Evolutionary conservation across 2,113 vertebrate species (phyloP).

Genomic region (Barbus barbus): DNA sequence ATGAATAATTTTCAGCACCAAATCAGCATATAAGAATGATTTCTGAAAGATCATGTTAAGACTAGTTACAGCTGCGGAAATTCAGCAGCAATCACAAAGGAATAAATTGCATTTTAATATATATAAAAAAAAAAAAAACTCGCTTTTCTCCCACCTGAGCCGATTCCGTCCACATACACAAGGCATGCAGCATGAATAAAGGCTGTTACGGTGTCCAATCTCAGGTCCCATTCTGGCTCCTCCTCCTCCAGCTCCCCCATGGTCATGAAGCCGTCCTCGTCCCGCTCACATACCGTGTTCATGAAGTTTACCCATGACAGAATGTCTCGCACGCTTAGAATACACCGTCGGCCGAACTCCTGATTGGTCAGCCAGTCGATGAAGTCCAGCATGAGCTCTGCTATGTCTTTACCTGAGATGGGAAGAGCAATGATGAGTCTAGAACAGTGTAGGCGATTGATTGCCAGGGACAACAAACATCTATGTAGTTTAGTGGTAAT

Average conservation of each 20-base stretch:
- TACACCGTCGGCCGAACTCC: slow-evolving; percentile 89
- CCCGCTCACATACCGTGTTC: slow-evolving; percentile 79
- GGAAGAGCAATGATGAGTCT: background rate
- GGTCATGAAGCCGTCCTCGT: slow-evolving; percentile 66
- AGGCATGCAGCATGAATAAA: slow-evolving; percentile 94
- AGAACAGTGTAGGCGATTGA: background rate
- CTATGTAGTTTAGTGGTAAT: background rate
- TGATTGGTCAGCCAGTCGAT: slow-evolving; percentile 89
- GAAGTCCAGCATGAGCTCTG: slow-evolving; percentile 93
- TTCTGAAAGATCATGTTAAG: too few relatives aligned
- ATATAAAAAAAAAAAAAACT: background rate
- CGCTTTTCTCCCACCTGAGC: slow-evolving; percentile 81
- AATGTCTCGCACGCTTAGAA: slow-evolving; percentile 89
- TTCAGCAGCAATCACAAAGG: too few relatives aligned
- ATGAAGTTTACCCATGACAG: slow-evolving; percentile 95
- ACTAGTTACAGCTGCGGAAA: too few relatives aligned
- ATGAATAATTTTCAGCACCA: background rate
- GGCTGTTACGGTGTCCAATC: slow-evolving; percentile 77
- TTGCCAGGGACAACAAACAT: background rate
- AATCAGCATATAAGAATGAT: background rate
- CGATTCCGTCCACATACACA: slow-evolving; percentile 92
- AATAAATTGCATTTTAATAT: too few relatives aligned
- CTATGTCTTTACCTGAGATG: slow-evolving; percentile 80
- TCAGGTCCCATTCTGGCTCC: slow-evolving; percentile 65
- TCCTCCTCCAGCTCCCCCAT: slow-evolving; percentile 65